Conservation (phyloP, 2,797 vertebrate species). For the Simalia tracyae region DNA sequence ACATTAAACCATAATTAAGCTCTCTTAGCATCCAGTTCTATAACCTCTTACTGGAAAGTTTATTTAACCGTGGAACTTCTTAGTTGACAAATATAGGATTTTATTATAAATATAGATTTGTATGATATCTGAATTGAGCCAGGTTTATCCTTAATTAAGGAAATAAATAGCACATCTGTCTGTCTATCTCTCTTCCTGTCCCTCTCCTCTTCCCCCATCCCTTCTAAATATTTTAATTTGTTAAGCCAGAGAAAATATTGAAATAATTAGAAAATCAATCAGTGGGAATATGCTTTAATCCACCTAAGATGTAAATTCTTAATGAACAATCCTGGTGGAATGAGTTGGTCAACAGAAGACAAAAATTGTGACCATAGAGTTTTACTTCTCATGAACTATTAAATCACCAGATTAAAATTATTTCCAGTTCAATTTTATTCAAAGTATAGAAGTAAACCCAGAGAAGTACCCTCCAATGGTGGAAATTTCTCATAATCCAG, state of each 20-base stretch:
- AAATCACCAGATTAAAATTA: background rate
- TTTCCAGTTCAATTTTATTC: background rate
- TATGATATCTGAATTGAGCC: slow-evolving; percentile 20
- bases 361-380: background rate
- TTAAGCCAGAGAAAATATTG: slow-evolving; percentile 23
- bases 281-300: background rate
- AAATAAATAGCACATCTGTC: slow-evolving; percentile 16
- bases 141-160: slow-evolving; percentile 24
- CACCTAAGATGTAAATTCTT: background rate
- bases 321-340: background rate
- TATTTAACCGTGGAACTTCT: background rate
- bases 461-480: background rate
- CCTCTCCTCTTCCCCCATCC: background rate
- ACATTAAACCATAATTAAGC: background rate
- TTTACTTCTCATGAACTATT: background rate
- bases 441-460: background rate
- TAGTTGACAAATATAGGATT: background rate
- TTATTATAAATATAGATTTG: background rate
- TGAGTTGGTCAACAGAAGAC: background rate
- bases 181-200: background rate
- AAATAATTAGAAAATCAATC: slow-evolving; percentile 11
- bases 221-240: background rate
- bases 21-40: background rate
- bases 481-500: background rate
- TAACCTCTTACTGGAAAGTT: background rate